A percentile compares a stretch with the other conserved stretches of the same genome.
Evolutionary conservation across 2,888 invertebrate species (phyloP).

Genomic region (Dexiosoma caninum): DNA sequence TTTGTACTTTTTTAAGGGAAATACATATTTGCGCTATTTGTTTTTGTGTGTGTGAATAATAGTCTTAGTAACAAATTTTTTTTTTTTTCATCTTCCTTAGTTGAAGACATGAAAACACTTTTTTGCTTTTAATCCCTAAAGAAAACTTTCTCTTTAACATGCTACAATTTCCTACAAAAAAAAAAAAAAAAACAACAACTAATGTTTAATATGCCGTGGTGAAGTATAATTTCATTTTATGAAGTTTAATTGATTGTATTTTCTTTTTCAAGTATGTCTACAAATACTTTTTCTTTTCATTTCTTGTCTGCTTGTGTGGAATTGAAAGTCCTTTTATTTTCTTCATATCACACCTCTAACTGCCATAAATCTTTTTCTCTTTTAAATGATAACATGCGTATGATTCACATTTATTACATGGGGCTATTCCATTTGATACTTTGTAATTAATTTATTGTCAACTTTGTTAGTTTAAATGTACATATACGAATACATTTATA

Average conservation of each 20-base stretch:
- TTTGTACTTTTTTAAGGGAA: not conserved
- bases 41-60: not conserved
- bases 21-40: not conserved
- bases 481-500: not conserved
- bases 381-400: not conserved
- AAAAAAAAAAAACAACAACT: conserved; percentile 21
- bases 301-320: conserved; percentile 43
- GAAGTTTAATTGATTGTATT: conserved; percentile 43
- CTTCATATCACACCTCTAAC: not conserved
- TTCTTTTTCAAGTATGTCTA: too few species aligned
- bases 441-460: conserved; percentile 11
- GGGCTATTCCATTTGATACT: not conserved
- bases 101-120: not conserved
- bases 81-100: not conserved
- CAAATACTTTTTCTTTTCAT: conserved; percentile 8
- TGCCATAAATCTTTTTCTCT: conserved; percentile 18
- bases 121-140: conserved; percentile 29
- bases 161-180: conserved; percentile 15
- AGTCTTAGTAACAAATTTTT: conserved; percentile 9
- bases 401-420: not conserved
- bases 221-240: conserved; percentile 62
- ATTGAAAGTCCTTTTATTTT: conserved; percentile 33
- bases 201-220: conserved; percentile 66
- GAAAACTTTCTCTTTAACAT: conserved; percentile 49
- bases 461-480: not conserved